A percentile compares a stretch with the other conserved stretches of the same genome.
phyloP scores from a whole-genome alignment of 2,113 vertebrate species.

The Salvator merianae region DNA sequence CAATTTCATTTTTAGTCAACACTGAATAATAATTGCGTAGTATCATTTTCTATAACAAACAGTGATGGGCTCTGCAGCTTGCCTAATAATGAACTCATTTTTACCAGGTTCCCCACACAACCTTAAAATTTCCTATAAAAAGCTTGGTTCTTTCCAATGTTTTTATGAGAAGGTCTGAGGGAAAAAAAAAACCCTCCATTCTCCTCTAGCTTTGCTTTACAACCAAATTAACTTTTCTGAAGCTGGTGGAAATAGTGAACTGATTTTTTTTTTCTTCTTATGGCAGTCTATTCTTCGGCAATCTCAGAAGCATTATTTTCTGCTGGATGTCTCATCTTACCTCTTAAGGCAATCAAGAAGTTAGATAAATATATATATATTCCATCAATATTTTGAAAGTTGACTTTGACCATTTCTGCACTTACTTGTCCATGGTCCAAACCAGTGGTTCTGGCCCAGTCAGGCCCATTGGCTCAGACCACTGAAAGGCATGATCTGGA shows the following conservation, averaged over 20 bases:
- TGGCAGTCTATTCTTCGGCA: no score
- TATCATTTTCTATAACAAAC: conserved; percentile 29
- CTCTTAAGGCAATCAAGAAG: no score
- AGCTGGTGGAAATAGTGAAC: neutral
- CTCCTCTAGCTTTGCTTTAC: neutral
- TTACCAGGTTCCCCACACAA: neutral
- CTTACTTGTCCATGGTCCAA: no score
- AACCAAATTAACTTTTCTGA: neutral
- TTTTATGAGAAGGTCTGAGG: neutral
- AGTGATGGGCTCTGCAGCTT: neutral
- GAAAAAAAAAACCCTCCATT: neutral
- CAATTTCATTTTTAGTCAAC: conserved; percentile 52
- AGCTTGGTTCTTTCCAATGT: neutral
- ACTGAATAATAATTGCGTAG: conserved; percentile 40
- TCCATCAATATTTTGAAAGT: no score
- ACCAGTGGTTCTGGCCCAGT: no score
- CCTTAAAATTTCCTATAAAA: neutral
- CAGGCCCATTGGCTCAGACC: no score
- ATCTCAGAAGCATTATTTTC: no score
- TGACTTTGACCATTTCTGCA: no score
- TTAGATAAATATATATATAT: no score
- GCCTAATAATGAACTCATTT: neutral
- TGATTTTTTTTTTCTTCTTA: no score
- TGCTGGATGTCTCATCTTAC: no score
- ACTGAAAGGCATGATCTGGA: no score